Conservation (phyloP, 1,140 invertebrate species). For the Eupeodes corollae region DNA sequence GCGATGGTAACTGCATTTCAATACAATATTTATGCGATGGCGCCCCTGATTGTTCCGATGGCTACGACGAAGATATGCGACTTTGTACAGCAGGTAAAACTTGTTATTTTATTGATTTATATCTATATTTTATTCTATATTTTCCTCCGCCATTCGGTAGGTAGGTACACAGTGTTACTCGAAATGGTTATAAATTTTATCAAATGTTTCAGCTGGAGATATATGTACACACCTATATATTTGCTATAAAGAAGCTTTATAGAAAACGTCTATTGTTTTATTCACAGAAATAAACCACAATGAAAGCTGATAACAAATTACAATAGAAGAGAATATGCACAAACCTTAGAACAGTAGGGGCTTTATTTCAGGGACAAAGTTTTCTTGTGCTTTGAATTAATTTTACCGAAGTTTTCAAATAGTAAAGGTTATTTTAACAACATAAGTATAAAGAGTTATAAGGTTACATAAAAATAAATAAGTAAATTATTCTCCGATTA, state of each 20-base stretch:
- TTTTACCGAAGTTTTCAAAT: too few species aligned
- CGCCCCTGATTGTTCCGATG: slow-evolving; percentile 85
- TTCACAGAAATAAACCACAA: too few species aligned
- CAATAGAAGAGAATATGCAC: too few species aligned
- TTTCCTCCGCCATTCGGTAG: slow-evolving; percentile 5
- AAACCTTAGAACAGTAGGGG: too few species aligned
- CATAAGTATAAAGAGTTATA: too few species aligned
- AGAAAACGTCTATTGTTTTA: background rate
- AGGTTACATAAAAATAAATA: too few species aligned
- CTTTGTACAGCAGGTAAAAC: slow-evolving; percentile 83
- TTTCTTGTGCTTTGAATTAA: too few species aligned
- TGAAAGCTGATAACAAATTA: too few species aligned
- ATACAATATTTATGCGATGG: slow-evolving; percentile 92
- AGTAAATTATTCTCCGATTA: too few species aligned
- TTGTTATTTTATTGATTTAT: background rate
- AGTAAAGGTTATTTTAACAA: too few species aligned
- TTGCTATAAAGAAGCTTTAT: background rate
- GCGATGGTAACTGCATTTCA: slow-evolving; percentile 81
- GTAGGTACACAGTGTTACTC: slow-evolving; percentile 2
- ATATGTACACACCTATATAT: background rate
- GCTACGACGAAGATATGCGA: slow-evolving; percentile 69
- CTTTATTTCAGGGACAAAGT: too few species aligned
- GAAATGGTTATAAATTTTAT: too few species aligned
- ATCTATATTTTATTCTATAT: background rate
- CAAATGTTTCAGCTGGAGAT: background rate